phyloP scores from a whole-genome alignment of 1,140 invertebrate species.

The Drosophila repleta region DNA sequence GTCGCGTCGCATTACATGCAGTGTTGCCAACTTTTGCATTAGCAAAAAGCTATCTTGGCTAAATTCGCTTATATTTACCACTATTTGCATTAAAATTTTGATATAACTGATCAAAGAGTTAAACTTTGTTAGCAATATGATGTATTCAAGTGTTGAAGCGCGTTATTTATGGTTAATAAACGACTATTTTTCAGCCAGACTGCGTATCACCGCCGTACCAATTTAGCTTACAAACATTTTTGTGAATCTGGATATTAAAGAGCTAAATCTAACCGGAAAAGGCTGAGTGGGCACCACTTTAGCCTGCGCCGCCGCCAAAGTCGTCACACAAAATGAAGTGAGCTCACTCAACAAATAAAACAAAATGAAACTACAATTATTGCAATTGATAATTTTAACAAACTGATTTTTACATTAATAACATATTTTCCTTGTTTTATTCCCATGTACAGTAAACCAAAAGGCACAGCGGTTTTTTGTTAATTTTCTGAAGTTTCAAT shows the following conservation, averaged over 20 bases:
- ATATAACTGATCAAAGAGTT: background rate
- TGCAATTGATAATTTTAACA: background rate
- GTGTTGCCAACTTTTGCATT: conserved; percentile 59
- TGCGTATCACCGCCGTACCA: conserved; percentile 17
- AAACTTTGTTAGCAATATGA: background rate
- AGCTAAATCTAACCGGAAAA: conserved; percentile 51
- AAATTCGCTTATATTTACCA: background rate
- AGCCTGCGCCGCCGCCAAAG: conserved; percentile 52
- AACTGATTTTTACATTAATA: conserved; percentile 12
- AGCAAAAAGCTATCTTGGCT: conserved; percentile 12
- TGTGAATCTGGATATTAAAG: conserved; percentile 32
- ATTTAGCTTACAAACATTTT: conserved; percentile 13
- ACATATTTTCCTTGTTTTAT: conserved; percentile 10
- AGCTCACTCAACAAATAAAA: conserved; percentile 29
- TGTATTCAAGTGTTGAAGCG: background rate
- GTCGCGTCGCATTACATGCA: conserved; percentile 69
- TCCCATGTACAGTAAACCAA: conserved; percentile 49
- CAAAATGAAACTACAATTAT: conserved; percentile 7
- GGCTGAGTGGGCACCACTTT: conserved; percentile 64
- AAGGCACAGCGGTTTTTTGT: conserved; percentile 62
- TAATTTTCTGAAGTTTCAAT: conserved; percentile 68
- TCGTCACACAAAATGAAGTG: conserved; percentile 73
- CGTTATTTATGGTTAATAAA: background rate
- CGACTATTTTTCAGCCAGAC: conserved; percentile 9
- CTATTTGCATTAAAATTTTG: background rate